These are phyloP conservation scores for Alloscopus bannaensis DNA, from an alignment of 2,888 invertebrate genomes.

Conservation along the genomic window DNA sequence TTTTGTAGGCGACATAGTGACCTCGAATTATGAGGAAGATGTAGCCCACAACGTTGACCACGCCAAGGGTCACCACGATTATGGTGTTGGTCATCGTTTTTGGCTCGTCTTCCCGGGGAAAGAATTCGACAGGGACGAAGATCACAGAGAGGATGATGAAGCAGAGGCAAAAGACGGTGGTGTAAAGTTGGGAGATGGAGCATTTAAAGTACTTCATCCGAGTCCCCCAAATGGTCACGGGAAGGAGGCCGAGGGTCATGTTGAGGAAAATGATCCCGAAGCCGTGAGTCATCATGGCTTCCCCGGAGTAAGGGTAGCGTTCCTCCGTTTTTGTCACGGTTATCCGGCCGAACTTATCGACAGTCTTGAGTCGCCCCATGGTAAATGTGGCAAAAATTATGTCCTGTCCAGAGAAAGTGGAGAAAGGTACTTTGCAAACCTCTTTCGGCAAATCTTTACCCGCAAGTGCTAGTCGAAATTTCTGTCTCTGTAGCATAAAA, in stretches of 20 bases:
- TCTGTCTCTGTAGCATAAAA: too few species aligned
- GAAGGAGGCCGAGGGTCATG: constrained; percentile 68
- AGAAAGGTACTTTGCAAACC: too few species aligned
- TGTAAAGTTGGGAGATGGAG: constrained; percentile 67
- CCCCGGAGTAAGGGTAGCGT: constrained; percentile 54
- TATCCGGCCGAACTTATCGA: constrained; percentile 27
- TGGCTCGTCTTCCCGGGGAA: background rate
- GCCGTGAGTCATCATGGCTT: constrained; percentile 62
- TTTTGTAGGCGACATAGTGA: constrained; percentile 53
- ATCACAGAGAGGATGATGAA: constrained; percentile 50
- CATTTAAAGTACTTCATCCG: constrained; percentile 54
- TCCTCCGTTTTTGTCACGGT: constrained; percentile 47
- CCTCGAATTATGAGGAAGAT: constrained; percentile 61
- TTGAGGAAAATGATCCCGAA: constrained; percentile 66
- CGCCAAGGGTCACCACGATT: constrained; percentile 41
- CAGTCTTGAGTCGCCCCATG: constrained; percentile 23
- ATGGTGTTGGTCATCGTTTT: constrained; percentile 32
- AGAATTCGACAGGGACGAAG: constrained; percentile 45
- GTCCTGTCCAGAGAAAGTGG: too few species aligned
- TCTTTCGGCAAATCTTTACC: too few species aligned
- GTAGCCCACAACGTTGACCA: constrained; percentile 64
- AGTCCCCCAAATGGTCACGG: constrained; percentile 59
- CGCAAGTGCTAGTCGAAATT: too few species aligned
- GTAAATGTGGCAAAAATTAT: too few species aligned
- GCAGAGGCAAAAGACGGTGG: constrained; percentile 48